Conservation (phyloP, 1,140 invertebrate genomes). For the Dreissena polymorpha region DNA sequence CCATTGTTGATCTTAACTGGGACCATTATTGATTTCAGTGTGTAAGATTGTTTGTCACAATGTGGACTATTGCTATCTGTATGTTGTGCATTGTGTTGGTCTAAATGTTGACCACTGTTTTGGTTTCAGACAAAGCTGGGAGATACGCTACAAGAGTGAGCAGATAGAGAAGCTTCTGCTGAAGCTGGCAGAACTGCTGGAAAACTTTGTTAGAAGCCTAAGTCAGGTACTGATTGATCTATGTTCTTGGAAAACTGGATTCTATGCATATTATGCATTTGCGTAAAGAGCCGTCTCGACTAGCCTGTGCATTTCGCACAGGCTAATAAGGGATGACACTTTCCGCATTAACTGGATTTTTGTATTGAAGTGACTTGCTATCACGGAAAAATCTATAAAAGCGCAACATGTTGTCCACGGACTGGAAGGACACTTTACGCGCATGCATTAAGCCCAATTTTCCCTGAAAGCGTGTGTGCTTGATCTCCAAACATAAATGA, state of each 20-base stretch:
- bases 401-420: neutral
- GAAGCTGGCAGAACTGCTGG: constrained; percentile 24
- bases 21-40: neutral
- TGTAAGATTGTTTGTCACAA: neutral
- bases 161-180: constrained; percentile 22
- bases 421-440: too few species aligned
- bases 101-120: neutral
- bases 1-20: neutral
- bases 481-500: neutral
- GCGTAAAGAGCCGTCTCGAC: neutral
- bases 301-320: neutral
- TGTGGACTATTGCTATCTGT: neutral
- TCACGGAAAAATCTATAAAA: neutral
- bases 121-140: constrained; percentile 36
- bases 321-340: neutral
- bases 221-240: constrained; percentile 19
- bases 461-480: too few species aligned
- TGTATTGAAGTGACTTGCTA: neutral
- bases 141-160: constrained; percentile 24
- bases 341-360: neutral
- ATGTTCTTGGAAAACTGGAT: neutral
- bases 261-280: neutral
- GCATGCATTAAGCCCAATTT: too few species aligned
- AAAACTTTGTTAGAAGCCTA: constrained; percentile 35
- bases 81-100: neutral